A percentile compares a stretch with the other conserved stretches of the same genome.
Evolutionary conservation across 2,888 invertebrate species (phyloP).

Genomic region (Meteorus colon): DNA sequence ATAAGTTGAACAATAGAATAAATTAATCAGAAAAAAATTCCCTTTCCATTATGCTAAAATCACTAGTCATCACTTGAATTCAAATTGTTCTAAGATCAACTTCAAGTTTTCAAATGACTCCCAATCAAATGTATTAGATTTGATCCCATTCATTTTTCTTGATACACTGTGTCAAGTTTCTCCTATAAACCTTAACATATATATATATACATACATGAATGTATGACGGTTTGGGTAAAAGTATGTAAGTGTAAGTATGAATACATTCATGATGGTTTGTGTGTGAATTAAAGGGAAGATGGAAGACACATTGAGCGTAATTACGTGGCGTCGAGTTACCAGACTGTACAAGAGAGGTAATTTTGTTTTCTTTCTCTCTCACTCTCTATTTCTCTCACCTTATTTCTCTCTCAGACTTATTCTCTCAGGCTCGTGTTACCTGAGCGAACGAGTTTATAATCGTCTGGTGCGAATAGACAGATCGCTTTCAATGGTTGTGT

Average conservation of each 20-base stretch:
- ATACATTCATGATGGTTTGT: neutral
- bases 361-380: conserved; percentile 3
- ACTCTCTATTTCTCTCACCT: neutral
- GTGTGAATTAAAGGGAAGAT: conserved; percentile 17
- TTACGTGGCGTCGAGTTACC: conserved; percentile 46
- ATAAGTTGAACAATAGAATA: conserved; percentile 10
- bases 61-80: no score
- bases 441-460: conserved; percentile 47
- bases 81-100: no score
- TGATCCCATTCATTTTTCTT: no score
- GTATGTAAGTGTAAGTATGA: neutral
- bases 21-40: neutral
- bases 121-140: no score
- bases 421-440: conserved; percentile 41
- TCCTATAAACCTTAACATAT: no score
- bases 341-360: conserved; percentile 20
- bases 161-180: no score
- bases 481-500: conserved; percentile 43
- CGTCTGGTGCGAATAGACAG: conserved; percentile 46
- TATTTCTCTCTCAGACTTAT: conserved; percentile 17
- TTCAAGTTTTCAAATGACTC: no score
- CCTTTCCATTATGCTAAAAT: no score
- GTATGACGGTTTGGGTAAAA: no score
- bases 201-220: neutral
- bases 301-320: conserved; percentile 41